phyloP scores from a whole-genome alignment of 37 sponge, comb jelly and placozoan species.

The Aphrocallistes beatrix region DNA sequence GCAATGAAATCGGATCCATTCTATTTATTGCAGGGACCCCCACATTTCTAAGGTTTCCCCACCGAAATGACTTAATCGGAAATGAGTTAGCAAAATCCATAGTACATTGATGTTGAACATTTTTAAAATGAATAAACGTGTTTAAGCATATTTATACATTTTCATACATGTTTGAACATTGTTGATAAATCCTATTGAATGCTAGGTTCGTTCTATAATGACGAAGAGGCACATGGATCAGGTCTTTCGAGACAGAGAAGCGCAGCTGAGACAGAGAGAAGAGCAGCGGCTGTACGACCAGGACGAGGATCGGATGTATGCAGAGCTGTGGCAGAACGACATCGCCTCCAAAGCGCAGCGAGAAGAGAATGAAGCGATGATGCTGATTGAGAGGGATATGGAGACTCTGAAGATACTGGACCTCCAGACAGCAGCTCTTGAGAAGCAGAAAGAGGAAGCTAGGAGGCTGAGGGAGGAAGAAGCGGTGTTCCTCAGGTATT shows the following conservation, averaged over 20 bases:
- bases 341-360: conserved; percentile 59
- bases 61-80: too few relatives aligned
- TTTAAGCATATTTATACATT: too few relatives aligned
- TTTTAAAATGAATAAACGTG: too few relatives aligned
- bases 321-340: conserved; percentile 84
- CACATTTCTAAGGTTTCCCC: too few relatives aligned
- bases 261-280: conserved; percentile 64
- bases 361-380: conserved; percentile 82
- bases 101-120: too few relatives aligned
- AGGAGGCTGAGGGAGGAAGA: conserved; percentile 67
- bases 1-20: too few relatives aligned
- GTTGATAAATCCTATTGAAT: too few relatives aligned
- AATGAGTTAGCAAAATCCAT: too few relatives aligned
- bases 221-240: conserved; percentile 53
- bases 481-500: conserved; percentile 63
- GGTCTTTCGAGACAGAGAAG: conserved; percentile 60
- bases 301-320: conserved; percentile 80
- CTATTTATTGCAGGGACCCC: too few relatives aligned
- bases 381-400: conserved; percentile 73
- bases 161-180: too few relatives aligned
- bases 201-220: conserved; percentile 22
- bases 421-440: conserved; percentile 69
- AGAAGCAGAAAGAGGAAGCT: conserved; percentile 51
- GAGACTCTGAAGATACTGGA: conserved; percentile 71
- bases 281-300: conserved; percentile 37